These are phyloP conservation scores for Antheraea assamensis DNA, from an alignment of 2,888 invertebrate genomes.

Conservation along the genomic window DNA sequence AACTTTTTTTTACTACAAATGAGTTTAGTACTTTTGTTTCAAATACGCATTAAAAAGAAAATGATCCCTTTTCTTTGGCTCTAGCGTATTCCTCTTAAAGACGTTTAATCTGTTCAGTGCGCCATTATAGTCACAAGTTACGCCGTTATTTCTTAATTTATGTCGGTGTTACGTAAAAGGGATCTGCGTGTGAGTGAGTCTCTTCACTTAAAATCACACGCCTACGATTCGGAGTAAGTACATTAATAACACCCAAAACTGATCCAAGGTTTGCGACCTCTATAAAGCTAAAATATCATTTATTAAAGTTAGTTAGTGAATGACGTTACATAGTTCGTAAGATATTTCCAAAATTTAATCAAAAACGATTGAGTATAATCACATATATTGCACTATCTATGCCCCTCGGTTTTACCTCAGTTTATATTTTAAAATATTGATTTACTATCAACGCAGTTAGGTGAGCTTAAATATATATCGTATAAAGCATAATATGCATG, in stretches of 20 bases:
- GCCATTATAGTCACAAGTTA: slow-evolving; percentile 73
- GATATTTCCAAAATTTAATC: too few species aligned
- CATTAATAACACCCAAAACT: slow-evolving; percentile 1
- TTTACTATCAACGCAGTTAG: too few species aligned
- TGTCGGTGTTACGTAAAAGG: slow-evolving; percentile 47
- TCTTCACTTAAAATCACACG: slow-evolving; percentile 31
- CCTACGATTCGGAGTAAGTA: neutral
- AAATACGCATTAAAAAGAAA: slow-evolving; percentile 16
- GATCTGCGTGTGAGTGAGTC: slow-evolving; percentile 30
- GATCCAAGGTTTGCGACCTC: neutral
- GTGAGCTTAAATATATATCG: too few species aligned
- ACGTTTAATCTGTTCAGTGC: slow-evolving; percentile 73
- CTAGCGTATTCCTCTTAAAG: slow-evolving; percentile 50
- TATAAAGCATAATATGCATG: too few species aligned
- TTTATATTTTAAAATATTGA: too few species aligned
- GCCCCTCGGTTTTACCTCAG: too few species aligned
- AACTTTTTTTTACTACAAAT: neutral
- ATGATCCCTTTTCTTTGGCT: slow-evolving; percentile 4
- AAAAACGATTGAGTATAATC: too few species aligned
- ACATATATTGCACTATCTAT: too few species aligned
- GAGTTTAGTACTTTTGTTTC: slow-evolving; percentile 8
- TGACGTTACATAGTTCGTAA: slow-evolving; percentile 24
- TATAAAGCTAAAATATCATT: neutral
- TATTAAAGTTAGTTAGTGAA: slow-evolving; percentile 14
- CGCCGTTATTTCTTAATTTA: slow-evolving; percentile 72